These are phyloP conservation scores for Diplodus puntazzo DNA, from an alignment of 2,797 vertebrate species.

Conservation along the genomic window DNA sequence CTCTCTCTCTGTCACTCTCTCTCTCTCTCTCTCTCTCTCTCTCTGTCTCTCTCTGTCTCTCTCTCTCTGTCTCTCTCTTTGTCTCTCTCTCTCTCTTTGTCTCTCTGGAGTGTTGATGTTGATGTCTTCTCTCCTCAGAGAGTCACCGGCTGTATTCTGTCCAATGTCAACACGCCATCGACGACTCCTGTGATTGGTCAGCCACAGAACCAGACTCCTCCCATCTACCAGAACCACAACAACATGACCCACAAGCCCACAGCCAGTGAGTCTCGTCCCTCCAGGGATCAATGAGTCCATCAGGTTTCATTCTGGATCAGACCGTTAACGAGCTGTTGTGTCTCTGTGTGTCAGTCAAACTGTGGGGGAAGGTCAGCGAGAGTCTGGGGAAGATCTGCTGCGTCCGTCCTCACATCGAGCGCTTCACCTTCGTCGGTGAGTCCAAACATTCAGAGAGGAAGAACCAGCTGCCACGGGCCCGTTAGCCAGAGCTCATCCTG, in stretches of 20 bases:
- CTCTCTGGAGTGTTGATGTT: neutral
- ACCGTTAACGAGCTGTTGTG: too few species aligned
- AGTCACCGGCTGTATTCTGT: constrained; percentile 98
- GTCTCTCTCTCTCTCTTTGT: neutral
- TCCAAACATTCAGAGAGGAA: too few species aligned
- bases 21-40: too few species aligned
- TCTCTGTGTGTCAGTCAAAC: constrained; percentile 86
- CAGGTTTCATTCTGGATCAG: too few species aligned
- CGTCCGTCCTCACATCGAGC: constrained; percentile 93
- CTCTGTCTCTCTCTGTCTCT: too few species aligned
- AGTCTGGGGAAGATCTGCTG: constrained; percentile 96
- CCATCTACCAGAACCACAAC: constrained; percentile 93
- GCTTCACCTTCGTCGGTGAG: constrained; percentile 95
- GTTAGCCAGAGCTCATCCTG: too few species aligned
- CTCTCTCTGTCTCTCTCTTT: too few species aligned
- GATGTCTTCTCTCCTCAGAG: constrained; percentile 81
- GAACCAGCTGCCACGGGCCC: too few species aligned
- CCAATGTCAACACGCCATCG: constrained; percentile 96
- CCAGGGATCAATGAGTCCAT: too few species aligned
- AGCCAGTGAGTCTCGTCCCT: constrained; percentile 82
- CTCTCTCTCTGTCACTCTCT: too few species aligned
- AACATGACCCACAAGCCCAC: constrained; percentile 88
- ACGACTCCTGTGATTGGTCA: constrained; percentile 96
- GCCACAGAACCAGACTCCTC: constrained; percentile 91
- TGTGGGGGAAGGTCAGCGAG: constrained; percentile 96